These are phyloP conservation scores for Pionites leucogaster DNA, from an alignment of 2,113 vertebrate genomes.

Conservation along the genomic window DNA sequence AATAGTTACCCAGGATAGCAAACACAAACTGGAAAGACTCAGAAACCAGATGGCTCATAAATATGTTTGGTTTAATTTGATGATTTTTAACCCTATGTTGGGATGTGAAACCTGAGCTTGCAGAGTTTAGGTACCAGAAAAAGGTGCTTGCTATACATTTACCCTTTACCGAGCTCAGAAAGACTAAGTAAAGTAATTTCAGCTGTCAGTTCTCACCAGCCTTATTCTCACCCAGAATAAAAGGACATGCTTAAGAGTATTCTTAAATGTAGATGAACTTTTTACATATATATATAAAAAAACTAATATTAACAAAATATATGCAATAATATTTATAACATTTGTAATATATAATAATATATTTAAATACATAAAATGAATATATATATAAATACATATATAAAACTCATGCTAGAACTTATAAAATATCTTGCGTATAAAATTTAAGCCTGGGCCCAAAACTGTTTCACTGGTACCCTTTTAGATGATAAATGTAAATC, in stretches of 20 bases:
- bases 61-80: conserved; percentile 47
- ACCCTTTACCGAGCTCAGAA: not conserved
- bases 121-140: not conserved
- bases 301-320: not conserved
- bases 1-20: conserved; percentile 59
- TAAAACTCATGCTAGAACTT: not conserved
- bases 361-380: not conserved
- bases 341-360: not conserved
- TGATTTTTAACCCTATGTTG: conserved; percentile 44
- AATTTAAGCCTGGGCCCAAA: not conserved
- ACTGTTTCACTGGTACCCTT: not conserved
- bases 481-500: not conserved
- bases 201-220: not conserved
- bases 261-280: not conserved
- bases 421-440: not conserved
- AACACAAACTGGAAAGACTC: conserved; percentile 54
- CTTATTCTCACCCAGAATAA: not conserved
- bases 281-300: not conserved
- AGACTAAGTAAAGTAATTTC: not conserved
- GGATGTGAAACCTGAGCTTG: conserved; percentile 1
- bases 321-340: not conserved
- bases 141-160: rapidly evolving
- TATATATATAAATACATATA: not conserved
- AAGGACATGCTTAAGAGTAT: not conserved
- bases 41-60: conserved; percentile 64